Evolutionary conservation across 2,113 vertebrate species (phyloP).

Genomic region (Tachysurus vachellii): DNA sequence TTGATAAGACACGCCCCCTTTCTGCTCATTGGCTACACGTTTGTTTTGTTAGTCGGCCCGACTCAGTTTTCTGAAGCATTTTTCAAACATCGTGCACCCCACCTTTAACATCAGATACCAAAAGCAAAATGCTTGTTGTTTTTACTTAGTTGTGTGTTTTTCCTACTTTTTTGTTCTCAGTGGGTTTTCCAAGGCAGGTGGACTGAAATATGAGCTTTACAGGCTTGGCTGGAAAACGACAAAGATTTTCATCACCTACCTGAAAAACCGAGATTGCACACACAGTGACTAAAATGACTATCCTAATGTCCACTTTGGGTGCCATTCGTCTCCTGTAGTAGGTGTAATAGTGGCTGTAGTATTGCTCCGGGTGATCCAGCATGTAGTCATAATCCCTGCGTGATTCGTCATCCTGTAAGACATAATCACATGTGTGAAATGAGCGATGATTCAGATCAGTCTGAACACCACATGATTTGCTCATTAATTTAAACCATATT

Average conservation of each 20-base stretch:
- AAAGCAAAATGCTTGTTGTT: not conserved
- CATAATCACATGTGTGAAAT: not conserved
- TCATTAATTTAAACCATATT: not conserved
- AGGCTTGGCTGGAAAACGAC: not conserved
- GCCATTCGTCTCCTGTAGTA: slow-evolving; percentile 89
- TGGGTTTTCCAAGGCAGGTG: not conserved
- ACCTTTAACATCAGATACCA: not conserved
- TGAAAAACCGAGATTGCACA: slow-evolving; percentile 92
- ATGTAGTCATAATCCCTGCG: slow-evolving; percentile 95
- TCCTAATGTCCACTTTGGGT: slow-evolving; percentile 89
- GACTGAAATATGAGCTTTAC: not conserved
- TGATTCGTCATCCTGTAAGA: slow-evolving; percentile 87
- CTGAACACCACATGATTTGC: not conserved
- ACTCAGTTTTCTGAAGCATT: too few species aligned
- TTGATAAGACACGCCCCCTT: too few species aligned
- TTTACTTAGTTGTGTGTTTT: not conserved
- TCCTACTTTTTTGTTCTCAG: not conserved
- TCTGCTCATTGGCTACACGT: too few species aligned
- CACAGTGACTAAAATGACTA: slow-evolving; percentile 90
- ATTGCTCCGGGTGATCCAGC: slow-evolving; percentile 96
- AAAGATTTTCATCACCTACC: slow-evolving; percentile 66
- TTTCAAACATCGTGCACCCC: too few species aligned
- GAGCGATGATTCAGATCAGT: not conserved
- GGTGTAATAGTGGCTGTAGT: slow-evolving; percentile 94
- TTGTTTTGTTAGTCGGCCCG: too few species aligned